A percentile compares a stretch with the other conserved stretches of the same genome.
Evolutionary conservation across 2,113 vertebrate genomes (phyloP).

Genomic region (Pseudopodoces humilis): DNA sequence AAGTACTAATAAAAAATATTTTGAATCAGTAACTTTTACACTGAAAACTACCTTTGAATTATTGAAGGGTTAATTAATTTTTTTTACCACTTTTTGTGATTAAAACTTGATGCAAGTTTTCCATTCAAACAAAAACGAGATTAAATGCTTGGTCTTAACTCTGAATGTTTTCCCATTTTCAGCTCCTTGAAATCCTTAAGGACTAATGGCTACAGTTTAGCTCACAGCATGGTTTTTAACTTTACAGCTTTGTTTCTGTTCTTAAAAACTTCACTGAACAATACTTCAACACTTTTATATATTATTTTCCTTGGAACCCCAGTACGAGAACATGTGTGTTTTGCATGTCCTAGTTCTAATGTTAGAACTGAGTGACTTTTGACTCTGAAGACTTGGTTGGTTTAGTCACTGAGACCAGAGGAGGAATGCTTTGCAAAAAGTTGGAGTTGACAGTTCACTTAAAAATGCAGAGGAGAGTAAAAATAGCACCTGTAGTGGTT

Average conservation of each 20-base stretch:
- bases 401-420: background rate
- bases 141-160: conserved; percentile 3
- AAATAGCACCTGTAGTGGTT: background rate
- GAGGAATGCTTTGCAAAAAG: background rate
- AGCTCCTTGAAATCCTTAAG: background rate
- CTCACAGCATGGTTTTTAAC: background rate
- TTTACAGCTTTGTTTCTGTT: background rate
- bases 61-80: background rate
- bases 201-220: background rate
- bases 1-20: background rate
- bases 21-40: background rate
- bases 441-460: background rate
- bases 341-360: conserved; percentile 10
- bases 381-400: background rate
- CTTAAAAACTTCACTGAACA: background rate
- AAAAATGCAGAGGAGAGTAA: background rate
- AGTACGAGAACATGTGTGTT: background rate
- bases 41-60: background rate
- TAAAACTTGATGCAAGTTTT: background rate
- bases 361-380: background rate
- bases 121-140: background rate
- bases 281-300: background rate
- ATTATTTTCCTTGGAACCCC: background rate
- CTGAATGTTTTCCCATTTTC: conserved; percentile 1
- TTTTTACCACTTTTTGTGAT: background rate